Evolutionary conservation across 2,797 vertebrate species (phyloP), one percentile per base, ranked within the genome.

Genomic region (Cynopterus sphinx): DNA sequence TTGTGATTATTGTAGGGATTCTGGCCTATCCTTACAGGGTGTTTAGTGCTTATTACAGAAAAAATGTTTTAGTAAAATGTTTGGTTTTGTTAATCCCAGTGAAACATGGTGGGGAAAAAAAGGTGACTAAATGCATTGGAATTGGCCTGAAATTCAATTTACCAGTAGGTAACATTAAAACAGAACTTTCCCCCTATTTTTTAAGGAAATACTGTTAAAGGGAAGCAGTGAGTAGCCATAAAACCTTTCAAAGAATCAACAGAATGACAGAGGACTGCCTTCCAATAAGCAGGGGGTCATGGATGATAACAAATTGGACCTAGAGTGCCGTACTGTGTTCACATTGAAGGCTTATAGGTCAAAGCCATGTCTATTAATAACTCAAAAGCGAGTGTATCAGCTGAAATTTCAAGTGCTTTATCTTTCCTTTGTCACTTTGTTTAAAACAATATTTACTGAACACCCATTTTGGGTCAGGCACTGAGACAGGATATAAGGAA

Each of bases 91-190:
- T 81, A 91, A 93, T 65, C 10, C 36, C 61, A 81, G 36, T 81
- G 36, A 96, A 92, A 2, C 51, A 51, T 49, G n/a, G 4, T 90
- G 28, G 6, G 8, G 0, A 74, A 74, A 86, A 79, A 84, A 67
- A 68, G 63, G 4, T 91, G 9, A 39, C 19, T 70, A 22, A 89
- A 88, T 59, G 10, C 15, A 53, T 39, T 41, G 41, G 36, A 90
- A 91, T 33, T 77, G 68, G n/a, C 26, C 59, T 86, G 15, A 75
- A 91, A 91, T 70, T 88, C 26, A 85, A 33, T 90, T 88, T 93
- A 21, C 43, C 21, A 59, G 28, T 73, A 68, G n/a, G 6, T 7
- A 21, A 21, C 7, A 6, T 86, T 55, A 79, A 33, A 70, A 53
- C 7, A 74, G 41, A 71, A 71, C 33, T 43, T 83, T 41, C 11